Conservation (phyloP, 1,140 invertebrate species). For the Trachelipus rathkii region DNA sequence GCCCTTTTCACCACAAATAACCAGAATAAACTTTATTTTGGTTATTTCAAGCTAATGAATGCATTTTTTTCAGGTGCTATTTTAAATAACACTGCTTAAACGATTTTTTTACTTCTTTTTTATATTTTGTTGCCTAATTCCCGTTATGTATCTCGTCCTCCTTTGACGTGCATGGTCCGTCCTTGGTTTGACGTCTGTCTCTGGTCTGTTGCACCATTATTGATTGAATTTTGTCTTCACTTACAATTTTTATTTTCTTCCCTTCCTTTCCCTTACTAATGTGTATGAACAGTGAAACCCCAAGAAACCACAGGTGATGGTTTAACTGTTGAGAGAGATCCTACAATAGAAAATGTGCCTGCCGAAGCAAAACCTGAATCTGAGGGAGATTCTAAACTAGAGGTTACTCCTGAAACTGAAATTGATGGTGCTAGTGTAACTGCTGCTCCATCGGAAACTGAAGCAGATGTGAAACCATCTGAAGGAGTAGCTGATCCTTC, state of each 20-base stretch:
- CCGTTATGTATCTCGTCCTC: background rate
- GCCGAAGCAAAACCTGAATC: background rate
- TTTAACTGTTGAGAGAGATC: background rate
- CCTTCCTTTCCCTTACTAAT: background rate
- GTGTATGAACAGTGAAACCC: background rate
- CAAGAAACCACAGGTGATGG: background rate
- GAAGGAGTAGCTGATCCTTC: background rate
- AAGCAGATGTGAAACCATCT: background rate
- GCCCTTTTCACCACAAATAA: background rate
- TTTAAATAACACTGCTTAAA: background rate
- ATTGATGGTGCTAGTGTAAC: too few species aligned
- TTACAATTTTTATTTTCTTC: background rate
- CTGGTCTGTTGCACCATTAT: background rate
- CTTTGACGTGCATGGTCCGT: background rate
- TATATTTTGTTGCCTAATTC: too few species aligned
- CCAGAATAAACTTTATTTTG: background rate
- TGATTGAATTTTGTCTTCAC: background rate
- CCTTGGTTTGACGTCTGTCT: background rate
- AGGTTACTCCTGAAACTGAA: too few species aligned
- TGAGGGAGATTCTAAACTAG: too few species aligned
- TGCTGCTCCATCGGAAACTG: too few species aligned
- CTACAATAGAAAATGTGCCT: background rate
- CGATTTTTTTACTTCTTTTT: too few species aligned
- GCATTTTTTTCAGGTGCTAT: background rate
- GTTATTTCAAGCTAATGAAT: background rate